Evolutionary conservation across 2,113 vertebrate species (phyloP), one percentile per base, ranked within the genome.

Genomic region (Eurystomus gularis): DNA sequence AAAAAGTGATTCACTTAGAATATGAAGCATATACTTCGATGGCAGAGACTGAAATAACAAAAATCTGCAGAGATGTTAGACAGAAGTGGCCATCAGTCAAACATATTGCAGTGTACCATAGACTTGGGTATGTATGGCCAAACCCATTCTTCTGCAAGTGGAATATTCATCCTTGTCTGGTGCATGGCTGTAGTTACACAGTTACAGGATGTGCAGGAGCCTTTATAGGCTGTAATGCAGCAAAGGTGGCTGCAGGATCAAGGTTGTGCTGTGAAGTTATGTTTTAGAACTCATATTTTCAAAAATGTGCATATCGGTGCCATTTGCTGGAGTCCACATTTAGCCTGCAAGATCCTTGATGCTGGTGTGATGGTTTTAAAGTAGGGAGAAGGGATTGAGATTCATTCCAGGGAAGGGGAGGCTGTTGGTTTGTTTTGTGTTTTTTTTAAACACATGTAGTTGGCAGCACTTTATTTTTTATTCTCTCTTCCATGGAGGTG

Each of bases 11-110:
- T 69, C 98, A 94, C 79, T 97, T 99, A 82, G 98, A 99, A 94
- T 99, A 99, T 77, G 99, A 99, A 98, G 99, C 98, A 0, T 99
- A 99, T 49, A 93, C 98, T 61, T 96, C 98, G 12, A 99, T 99
- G 99, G 99, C 98, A 70, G 98, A 99, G 97, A 98, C 96, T 0
- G 98, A 99, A 97, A 97, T 99, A 93, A 97, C 96, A 96, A 99
- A 98, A 91, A 98, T 99, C 76, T 99, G 98, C 79, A 86, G 76
- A 60, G 97, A 98, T 62, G 95, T 99, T 91, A 98, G 99, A 91
- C 92, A 92, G 49, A 98, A 98, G 37, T 99, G 99, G 99, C 98
- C 98, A 14, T 96, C 91, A 7, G 96, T 99, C 70, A 97, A 55
- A 58, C 98, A 99, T 89, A 97, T 99, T 95, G 99, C 98, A 21